Percentiles rank a stretch among this genome's conserved stretches.
Conservation (phyloP, 1,140 invertebrate genomes). For the Ctenoplectra terminalis region DNA sequence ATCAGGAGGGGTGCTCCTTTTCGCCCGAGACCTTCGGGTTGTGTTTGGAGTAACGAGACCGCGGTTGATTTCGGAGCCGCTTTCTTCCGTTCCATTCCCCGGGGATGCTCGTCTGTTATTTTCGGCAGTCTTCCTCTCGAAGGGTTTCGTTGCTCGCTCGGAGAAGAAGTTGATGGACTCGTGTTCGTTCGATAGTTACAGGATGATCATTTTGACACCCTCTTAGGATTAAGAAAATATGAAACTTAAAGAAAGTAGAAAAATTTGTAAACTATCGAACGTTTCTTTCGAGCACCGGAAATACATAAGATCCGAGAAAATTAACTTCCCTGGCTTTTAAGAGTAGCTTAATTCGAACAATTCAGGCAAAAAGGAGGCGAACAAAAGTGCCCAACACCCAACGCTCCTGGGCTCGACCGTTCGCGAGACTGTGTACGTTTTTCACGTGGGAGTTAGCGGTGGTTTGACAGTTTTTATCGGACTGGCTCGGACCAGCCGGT, state of each 20-base stretch:
- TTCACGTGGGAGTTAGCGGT: slow-evolving; percentile 1
- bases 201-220: slow-evolving; percentile 34
- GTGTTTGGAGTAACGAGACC: slow-evolving; percentile 27
- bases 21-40: neutral
- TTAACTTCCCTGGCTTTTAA: neutral
- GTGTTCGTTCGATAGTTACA: neutral
- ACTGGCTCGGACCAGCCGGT: slow-evolving; percentile 42
- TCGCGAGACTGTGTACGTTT: slow-evolving; percentile 11
- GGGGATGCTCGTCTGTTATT: neutral
- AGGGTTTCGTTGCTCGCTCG: neutral
- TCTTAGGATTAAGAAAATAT: neutral
- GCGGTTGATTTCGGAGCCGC: slow-evolving; percentile 28
- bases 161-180: neutral
- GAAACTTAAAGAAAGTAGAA: no score
- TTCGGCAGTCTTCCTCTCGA: neutral
- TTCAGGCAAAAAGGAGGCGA: neutral
- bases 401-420: neutral
- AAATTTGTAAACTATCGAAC: no score
- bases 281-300: no score
- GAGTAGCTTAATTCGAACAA: neutral
- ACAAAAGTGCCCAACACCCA: neutral
- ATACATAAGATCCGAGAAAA: no score
- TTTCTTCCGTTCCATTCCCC: slow-evolving; percentile 2
- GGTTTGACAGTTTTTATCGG: slow-evolving; percentile 54
- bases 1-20: neutral